Percentiles rank a stretch among this genome's conserved stretches.
Conservation (phyloP, 2,113 vertebrate genomes). For the Rissa tridactyla region DNA sequence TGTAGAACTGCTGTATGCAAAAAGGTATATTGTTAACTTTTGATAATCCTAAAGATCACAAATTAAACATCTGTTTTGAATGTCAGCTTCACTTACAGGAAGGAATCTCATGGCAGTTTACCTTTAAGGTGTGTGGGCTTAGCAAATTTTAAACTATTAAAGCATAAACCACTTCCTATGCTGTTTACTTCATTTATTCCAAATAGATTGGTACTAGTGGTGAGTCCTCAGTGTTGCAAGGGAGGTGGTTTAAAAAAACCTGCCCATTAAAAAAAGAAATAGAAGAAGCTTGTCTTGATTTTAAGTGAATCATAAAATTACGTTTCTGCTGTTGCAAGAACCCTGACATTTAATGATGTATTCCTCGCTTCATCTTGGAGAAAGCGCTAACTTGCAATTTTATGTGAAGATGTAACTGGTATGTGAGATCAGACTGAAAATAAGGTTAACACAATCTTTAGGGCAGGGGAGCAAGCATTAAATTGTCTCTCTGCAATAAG, state of each 20-base stretch:
- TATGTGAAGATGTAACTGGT: background rate
- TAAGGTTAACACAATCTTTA: background rate
- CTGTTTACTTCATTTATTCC: background rate
- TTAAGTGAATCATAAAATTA: background rate
- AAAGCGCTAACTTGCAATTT: background rate
- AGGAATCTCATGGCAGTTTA: background rate
- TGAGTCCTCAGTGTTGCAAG: background rate
- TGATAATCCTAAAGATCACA: background rate
- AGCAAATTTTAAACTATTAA: background rate
- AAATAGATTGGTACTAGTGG: background rate
- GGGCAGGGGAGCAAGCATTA: background rate
- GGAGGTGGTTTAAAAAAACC: background rate
- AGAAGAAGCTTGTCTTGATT: background rate
- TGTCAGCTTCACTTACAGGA: background rate
- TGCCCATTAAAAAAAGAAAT: background rate
- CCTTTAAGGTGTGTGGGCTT: background rate
- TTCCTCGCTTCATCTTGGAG: background rate
- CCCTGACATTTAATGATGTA: background rate
- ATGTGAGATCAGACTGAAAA: background rate
- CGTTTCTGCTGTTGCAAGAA: background rate
- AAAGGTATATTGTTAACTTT: background rate
- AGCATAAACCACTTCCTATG: background rate
- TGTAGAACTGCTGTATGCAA: background rate
- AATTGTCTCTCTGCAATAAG: background rate
- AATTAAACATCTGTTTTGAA: background rate